Evolutionary conservation across 2,113 vertebrate genomes (phyloP).

Genomic region (Amia ocellicauda): DNA sequence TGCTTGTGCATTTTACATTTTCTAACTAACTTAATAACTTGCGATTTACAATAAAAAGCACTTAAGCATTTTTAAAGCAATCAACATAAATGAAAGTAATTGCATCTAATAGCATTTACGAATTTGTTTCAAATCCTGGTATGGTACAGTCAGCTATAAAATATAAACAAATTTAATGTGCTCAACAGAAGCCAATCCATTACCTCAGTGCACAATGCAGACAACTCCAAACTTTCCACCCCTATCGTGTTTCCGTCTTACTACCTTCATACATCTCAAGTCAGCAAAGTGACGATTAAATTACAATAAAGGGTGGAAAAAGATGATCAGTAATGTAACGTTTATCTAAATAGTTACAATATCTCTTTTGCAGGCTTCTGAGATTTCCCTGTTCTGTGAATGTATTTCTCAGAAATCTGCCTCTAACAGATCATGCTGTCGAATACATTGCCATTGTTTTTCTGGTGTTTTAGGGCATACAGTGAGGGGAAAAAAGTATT

Average conservation of each 20-base stretch:
- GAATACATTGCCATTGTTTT: too few species aligned
- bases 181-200: background rate
- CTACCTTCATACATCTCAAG: background rate
- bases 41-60: slow-evolving; percentile 41
- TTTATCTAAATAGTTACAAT: slow-evolving; percentile 49
- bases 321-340: slow-evolving; percentile 44
- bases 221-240: background rate
- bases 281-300: background rate
- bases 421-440: too few species aligned
- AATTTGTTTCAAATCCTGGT: background rate
- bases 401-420: too few species aligned
- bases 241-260: background rate
- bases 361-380: too few species aligned
- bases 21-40: background rate
- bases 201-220: background rate
- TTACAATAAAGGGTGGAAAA: background rate
- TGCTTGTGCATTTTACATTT: background rate
- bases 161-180: too few species aligned
- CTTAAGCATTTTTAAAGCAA: slow-evolving; percentile 15
- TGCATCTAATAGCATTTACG: background rate
- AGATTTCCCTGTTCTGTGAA: too few species aligned
- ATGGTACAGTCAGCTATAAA: background rate
- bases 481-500: too few species aligned
- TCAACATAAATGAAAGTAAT: background rate
- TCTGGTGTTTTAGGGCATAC: too few species aligned